Conservation (phyloP, 1,140 invertebrate species). For the Drosophila tsacasi region DNA sequence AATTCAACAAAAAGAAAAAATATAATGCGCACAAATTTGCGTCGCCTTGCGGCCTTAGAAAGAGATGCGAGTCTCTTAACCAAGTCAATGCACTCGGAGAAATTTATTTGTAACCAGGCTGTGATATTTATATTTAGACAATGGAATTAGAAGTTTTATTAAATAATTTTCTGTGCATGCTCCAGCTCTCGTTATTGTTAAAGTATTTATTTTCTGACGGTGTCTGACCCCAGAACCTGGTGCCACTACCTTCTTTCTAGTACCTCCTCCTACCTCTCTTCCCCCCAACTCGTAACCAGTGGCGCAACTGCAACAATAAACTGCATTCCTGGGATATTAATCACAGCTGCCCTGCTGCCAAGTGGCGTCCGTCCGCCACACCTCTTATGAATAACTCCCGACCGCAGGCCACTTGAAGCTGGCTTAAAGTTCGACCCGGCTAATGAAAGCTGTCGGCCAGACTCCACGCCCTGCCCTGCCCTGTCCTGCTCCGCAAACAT, state of each 20-base stretch:
- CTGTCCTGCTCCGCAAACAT: conserved; percentile 28
- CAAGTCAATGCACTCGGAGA: conserved; percentile 13
- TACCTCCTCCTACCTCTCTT: too few species aligned
- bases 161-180: not conserved
- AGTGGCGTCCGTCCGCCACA: conserved; percentile 12
- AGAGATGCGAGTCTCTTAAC: conserved; percentile 22
- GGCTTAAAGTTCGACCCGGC: conserved; percentile 36
- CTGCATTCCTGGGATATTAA: conserved; percentile 80
- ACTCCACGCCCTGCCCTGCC: not conserved
- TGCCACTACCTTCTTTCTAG: not conserved
- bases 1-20: conserved; percentile 23
- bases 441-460: conserved; percentile 37
- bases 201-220: not conserved
- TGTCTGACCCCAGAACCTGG: conserved; percentile 9
- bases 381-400: conserved; percentile 47
- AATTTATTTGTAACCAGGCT: not conserved
- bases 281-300: not conserved
- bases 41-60: conserved; percentile 45
- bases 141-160: not conserved
- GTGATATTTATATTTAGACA: not conserved
- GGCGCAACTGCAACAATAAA: conserved; percentile 62
- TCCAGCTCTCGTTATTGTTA: not conserved
- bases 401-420: conserved; percentile 31
- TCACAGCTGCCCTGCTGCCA: conserved; percentile 57
- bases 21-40: conserved; percentile 76